Evolutionary conservation across 2,888 invertebrate species (phyloP).

Genomic region (Orgyia antiqua): DNA sequence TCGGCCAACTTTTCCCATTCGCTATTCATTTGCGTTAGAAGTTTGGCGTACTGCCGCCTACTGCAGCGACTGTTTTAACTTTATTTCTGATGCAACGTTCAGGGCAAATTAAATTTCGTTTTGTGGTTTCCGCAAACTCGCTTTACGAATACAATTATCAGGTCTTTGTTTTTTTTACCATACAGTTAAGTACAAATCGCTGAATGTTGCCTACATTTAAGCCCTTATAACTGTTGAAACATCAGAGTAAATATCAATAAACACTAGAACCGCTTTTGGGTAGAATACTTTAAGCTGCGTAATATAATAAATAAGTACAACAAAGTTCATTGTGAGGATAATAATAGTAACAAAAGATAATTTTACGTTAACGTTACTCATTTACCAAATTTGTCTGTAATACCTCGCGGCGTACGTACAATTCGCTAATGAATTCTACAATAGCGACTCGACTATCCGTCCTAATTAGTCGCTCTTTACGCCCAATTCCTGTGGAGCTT

Average conservation of each 20-base stretch:
- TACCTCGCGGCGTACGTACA: conserved; percentile 38
- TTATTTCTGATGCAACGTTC: conserved; percentile 78
- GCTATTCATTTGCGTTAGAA: conserved; percentile 78
- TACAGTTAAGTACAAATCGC: conserved; percentile 44
- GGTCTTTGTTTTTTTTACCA: conserved; percentile 45
- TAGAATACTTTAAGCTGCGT: too few species aligned
- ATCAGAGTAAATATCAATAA: too few species aligned
- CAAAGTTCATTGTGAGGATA: conserved; percentile 8
- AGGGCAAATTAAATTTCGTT: conserved; percentile 78
- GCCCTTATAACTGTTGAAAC: conserved; percentile 29
- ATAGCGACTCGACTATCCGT: conserved; percentile 53
- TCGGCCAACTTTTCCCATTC: conserved; percentile 76
- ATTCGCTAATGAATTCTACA: conserved; percentile 59
- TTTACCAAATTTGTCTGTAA: conserved; percentile 34
- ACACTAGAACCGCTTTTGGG: too few species aligned
- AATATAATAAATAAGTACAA: not conserved
- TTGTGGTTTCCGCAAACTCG: conserved; percentile 74
- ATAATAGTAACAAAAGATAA: conserved; percentile 18
- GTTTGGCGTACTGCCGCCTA: conserved; percentile 67
- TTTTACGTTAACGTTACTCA: conserved; percentile 21
- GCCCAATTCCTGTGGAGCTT: conserved; percentile 49
- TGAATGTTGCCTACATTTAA: conserved; percentile 45
- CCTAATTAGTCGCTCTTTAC: conserved; percentile 59
- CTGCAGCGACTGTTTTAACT: conserved; percentile 77
- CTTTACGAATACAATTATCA: conserved; percentile 69